These are phyloP conservation scores for Notiomystis cincta DNA, from an alignment of 2,113 vertebrate genomes.

Conservation along the genomic window DNA sequence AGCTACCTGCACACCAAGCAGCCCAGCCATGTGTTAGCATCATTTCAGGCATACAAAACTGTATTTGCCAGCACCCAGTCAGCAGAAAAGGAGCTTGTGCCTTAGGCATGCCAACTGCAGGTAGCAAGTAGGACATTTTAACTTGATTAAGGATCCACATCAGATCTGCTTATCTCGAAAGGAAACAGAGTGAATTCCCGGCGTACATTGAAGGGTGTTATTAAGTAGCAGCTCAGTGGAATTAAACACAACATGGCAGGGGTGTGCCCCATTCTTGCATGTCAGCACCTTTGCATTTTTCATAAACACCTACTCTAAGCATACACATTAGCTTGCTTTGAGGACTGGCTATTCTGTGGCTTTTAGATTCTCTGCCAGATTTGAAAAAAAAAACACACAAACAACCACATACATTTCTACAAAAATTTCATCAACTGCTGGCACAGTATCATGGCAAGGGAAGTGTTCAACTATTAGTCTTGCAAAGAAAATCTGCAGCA, in stretches of 20 bases:
- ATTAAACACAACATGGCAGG: neutral
- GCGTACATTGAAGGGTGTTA: rapidly evolving
- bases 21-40: neutral
- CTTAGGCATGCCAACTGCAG: neutral
- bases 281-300: neutral
- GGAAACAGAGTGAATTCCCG: neutral
- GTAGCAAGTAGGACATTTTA: neutral
- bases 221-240: neutral
- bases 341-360: neutral
- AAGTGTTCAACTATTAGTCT: neutral
- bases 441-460: neutral
- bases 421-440: neutral
- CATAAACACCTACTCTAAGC: neutral
- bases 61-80: neutral
- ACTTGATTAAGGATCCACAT: neutral
- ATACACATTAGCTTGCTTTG: neutral
- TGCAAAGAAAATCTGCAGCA: neutral
- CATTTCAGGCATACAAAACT: neutral
- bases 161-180: neutral
- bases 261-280: neutral
- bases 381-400: neutral
- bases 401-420: neutral
- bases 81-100: neutral
- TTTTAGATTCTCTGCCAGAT: neutral
- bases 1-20: neutral